Conservation (phyloP, 2,113 vertebrate genomes). For the Chaetorhynchus papuensis region DNA sequence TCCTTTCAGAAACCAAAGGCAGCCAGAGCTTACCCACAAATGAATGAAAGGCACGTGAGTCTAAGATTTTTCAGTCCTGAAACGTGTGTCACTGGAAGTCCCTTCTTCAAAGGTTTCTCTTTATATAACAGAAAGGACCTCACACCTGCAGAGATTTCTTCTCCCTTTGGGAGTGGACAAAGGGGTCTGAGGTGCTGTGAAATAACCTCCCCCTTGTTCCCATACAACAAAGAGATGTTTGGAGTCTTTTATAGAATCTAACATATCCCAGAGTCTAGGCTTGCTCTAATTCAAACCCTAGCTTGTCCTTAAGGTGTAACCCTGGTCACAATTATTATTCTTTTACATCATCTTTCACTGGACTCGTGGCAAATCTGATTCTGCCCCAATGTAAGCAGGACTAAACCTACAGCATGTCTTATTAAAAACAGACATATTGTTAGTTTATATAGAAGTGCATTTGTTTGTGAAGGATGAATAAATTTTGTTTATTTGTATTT, state of each 20-base stretch:
- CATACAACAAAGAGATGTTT: neutral
- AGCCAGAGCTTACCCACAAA: neutral
- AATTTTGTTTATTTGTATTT: neutral
- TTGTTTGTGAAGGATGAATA: neutral
- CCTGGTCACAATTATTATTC: neutral
- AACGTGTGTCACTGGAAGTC: neutral
- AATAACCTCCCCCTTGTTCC: neutral
- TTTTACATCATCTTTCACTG: neutral
- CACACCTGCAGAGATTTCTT: neutral
- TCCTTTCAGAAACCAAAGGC: neutral
- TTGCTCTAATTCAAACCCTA: neutral
- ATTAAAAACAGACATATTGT: neutral
- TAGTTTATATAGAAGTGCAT: neutral
- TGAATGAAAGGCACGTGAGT: neutral
- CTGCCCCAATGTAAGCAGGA: neutral
- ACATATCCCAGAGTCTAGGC: neutral
- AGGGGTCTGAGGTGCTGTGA: neutral
- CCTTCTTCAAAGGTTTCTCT: neutral
- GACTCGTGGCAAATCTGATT: neutral
- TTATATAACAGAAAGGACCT: neutral
- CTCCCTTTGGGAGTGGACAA: neutral
- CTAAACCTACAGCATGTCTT: neutral
- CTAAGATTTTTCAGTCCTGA: neutral
- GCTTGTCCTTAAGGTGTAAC: neutral
- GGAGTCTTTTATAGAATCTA: neutral